Conservation (phyloP, 2,797 vertebrate species). For the Percopsis omiscomaycus region DNA sequence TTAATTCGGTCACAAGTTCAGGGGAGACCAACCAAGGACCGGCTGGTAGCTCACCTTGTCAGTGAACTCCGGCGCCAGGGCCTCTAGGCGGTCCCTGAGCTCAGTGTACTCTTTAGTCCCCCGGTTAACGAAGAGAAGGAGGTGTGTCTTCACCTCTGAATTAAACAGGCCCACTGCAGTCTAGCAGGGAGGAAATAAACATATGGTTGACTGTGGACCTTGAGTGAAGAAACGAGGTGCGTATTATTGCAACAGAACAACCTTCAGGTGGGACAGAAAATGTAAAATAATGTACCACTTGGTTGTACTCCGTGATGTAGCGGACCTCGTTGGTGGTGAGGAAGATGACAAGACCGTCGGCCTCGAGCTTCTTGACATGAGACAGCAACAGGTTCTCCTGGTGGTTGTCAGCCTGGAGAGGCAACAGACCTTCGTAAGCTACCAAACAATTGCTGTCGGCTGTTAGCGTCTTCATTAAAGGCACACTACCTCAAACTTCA, state of each 20-base stretch:
- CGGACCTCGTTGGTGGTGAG: slow-evolving; percentile 81
- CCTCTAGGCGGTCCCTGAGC: slow-evolving; percentile 66
- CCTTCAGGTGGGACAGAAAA: background rate
- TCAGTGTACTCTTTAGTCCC: slow-evolving; percentile 73
- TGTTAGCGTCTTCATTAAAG: background rate
- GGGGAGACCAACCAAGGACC: background rate
- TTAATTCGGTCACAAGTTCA: background rate
- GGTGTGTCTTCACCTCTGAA: slow-evolving; percentile 81
- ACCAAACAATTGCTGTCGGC: too few relatives aligned
- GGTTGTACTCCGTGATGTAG: slow-evolving; percentile 88
- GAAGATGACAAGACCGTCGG: slow-evolving; percentile 81
- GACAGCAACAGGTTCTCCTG: slow-evolving; percentile 77
- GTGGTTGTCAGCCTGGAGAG: slow-evolving; percentile 81
- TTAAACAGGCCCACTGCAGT: slow-evolving; percentile 86
- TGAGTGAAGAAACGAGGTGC: background rate
- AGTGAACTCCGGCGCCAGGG: slow-evolving; percentile 75
- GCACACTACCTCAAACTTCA: background rate
- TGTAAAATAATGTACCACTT: slow-evolving; percentile 76
- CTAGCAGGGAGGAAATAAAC: slow-evolving; percentile 57
- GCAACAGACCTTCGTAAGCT: slow-evolving; percentile 7
- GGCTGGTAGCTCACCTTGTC: slow-evolving; percentile 67
- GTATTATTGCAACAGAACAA: background rate
- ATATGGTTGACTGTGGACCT: background rate
- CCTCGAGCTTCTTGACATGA: slow-evolving; percentile 70
- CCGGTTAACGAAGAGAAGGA: slow-evolving; percentile 87